A percentile compares a stretch with the other conserved stretches of the same genome.
Conservation (phyloP, 92 coral and sea anemone genomes). For the Palythoa grandis region DNA sequence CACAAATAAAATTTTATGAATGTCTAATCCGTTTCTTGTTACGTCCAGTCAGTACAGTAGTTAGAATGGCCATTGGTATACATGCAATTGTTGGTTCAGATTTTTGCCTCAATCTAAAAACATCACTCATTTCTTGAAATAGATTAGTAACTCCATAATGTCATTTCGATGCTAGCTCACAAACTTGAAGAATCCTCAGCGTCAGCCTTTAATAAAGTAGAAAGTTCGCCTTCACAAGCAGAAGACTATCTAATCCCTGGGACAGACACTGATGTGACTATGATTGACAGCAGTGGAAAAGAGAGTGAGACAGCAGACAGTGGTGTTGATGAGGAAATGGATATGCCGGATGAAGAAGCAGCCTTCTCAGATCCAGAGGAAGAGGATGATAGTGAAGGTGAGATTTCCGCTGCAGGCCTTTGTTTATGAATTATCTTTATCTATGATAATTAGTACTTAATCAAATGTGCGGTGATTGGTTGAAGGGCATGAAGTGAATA, state of each 20-base stretch:
- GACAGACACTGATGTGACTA: constrained; percentile 54
- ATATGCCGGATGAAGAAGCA: constrained; percentile 91
- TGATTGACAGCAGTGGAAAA: constrained; percentile 55
- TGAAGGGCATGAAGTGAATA: no score
- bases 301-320: constrained; percentile 74
- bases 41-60: no score
- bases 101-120: neutral
- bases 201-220: constrained; percentile 76
- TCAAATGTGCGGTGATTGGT: no score
- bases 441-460: no score
- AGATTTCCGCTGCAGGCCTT: neutral
- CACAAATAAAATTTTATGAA: neutral
- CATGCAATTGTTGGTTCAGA: no score
- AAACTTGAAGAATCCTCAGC: constrained; percentile 77
- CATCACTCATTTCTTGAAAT: neutral
- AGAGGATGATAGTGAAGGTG: constrained; percentile 79
- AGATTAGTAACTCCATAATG: neutral
- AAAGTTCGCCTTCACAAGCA: constrained; percentile 57
- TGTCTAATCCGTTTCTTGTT: neutral
- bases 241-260: constrained; percentile 43
- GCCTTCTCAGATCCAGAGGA: constrained; percentile 99
- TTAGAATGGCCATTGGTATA: no score
- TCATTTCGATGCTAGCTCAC: constrained; percentile 45
- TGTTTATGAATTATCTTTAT: neutral
- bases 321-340: constrained; percentile 88